Evolutionary conservation across 2,113 vertebrate genomes (phyloP).

Genomic region (Andinoacara biseriatus): DNA sequence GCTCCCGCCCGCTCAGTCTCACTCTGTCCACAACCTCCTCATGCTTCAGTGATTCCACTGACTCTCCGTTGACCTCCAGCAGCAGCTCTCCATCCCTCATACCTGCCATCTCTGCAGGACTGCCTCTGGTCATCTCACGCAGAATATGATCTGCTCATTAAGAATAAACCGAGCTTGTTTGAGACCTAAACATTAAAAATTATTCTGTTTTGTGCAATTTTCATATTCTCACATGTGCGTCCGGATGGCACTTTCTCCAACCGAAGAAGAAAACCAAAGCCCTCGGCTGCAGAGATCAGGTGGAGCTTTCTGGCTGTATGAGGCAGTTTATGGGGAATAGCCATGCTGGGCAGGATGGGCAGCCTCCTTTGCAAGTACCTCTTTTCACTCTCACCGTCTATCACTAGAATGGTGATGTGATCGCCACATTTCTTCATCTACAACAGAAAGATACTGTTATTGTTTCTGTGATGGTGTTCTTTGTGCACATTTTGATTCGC

Average conservation of each 20-base stretch:
- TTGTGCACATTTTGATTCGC: not conserved
- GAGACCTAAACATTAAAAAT: not conserved
- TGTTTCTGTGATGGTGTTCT: not conserved
- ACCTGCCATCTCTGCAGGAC: conserved; percentile 87
- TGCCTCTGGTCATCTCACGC: conserved; percentile 81
- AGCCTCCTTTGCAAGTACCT: conserved; percentile 77
- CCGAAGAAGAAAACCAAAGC: conserved; percentile 88
- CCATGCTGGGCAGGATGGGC: conserved; percentile 81
- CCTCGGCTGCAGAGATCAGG: conserved; percentile 76
- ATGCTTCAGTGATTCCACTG: conserved; percentile 83
- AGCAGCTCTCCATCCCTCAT: conserved; percentile 89
- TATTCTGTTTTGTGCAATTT: not conserved
- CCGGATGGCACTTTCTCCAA: conserved; percentile 79
- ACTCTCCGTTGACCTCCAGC: conserved; percentile 90
- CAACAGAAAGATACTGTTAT: not conserved
- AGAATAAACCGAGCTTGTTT: not conserved
- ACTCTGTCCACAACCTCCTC: conserved; percentile 85
- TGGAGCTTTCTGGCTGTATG: conserved; percentile 77
- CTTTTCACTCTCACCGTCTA: conserved; percentile 83
- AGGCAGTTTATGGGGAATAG: conserved; percentile 84
- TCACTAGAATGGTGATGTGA: conserved; percentile 86
- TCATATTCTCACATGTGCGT: conserved; percentile 72
- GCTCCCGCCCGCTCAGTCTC: conserved; percentile 72
- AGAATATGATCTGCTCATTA: conserved; percentile 84
- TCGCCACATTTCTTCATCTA: conserved; percentile 84